A percentile compares a stretch with the other conserved stretches of the same genome.
These are phyloP conservation scores for Callopanchax toddi DNA, from an alignment of 2,113 vertebrate genomes.

Conservation along the genomic window DNA sequence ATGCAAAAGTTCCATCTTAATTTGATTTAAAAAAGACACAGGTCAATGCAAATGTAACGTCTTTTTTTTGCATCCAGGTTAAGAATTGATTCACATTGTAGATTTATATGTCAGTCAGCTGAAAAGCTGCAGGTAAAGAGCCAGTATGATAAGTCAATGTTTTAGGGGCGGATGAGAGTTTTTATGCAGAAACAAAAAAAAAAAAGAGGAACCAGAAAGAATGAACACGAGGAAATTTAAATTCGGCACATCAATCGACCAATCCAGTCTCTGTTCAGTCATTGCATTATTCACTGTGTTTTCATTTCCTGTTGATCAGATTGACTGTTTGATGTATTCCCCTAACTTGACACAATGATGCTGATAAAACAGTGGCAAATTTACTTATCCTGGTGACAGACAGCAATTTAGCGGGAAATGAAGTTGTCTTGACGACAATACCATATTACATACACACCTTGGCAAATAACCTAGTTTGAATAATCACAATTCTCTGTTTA, in stretches of 20 bases:
- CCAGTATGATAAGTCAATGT: conserved; percentile 63
- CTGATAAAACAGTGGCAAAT: conserved; percentile 93
- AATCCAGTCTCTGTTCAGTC: conserved; percentile 77
- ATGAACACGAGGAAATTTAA: conserved; percentile 71
- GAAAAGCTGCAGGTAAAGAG: conserved; percentile 70
- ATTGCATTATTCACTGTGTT: conserved; percentile 76
- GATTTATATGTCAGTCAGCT: conserved; percentile 75
- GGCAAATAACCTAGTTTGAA: conserved; percentile 95
- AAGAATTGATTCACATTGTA: conserved; percentile 67
- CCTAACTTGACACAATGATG: conserved; percentile 84
- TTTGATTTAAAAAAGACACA: background rate
- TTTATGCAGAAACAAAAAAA: conserved; percentile 37
- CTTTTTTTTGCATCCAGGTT: conserved; percentile 59
- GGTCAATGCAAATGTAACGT: background rate
- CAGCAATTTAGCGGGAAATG: conserved; percentile 93
- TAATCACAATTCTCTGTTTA: conserved; percentile 97
- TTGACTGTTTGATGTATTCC: conserved; percentile 84
- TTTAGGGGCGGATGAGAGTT: conserved; percentile 46
- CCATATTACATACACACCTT: conserved; percentile 82
- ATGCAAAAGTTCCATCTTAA: too few relatives aligned
- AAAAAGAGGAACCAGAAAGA: too few relatives aligned
- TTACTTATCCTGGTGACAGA: conserved; percentile 93
- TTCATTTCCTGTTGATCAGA: conserved; percentile 93
- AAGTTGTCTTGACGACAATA: conserved; percentile 89
- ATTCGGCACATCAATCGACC: conserved; percentile 75